Evolutionary conservation across 2,797 vertebrate genomes (phyloP).

Genomic region (Manis javanica): DNA sequence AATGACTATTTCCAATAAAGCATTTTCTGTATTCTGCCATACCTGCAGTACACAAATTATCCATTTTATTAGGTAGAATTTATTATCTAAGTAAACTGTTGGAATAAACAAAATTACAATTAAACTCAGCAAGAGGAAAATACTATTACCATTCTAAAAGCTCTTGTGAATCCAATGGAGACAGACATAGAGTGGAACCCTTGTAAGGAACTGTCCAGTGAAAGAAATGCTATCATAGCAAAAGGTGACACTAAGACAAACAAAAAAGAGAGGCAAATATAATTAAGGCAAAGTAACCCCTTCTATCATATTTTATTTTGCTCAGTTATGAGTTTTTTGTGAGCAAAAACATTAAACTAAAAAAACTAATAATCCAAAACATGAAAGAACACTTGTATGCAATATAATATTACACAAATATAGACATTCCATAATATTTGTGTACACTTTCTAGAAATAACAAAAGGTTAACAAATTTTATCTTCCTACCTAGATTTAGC

Average conservation of each 20-base stretch:
- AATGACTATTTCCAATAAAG: conserved; percentile 93
- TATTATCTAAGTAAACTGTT: not conserved
- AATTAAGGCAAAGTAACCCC: not conserved
- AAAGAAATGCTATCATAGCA: conserved; percentile 96
- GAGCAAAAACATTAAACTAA: conserved; percentile 24
- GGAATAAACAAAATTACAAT: conserved; percentile 44
- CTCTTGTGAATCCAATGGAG: conserved; percentile 95
- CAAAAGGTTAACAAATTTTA: conserved; percentile 59
- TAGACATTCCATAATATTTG: not conserved
- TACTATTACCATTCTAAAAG: conserved; percentile 94
- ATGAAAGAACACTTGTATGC: conserved; percentile 39
- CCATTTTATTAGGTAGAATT: conserved; percentile 25
- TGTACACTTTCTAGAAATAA: conserved; percentile 15
- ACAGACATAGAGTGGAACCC: conserved; percentile 91
- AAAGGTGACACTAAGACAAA: conserved; percentile 94
- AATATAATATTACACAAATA: conserved; percentile 50
- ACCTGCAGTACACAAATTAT: conserved; percentile 86
- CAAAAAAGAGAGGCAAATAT: not conserved
- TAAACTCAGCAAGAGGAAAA: conserved; percentile 62
- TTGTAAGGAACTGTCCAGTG: conserved; percentile 93
- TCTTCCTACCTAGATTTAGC: conserved; percentile 93
- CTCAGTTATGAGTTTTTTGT: conserved; percentile 6
- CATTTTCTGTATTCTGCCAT: conserved; percentile 97
- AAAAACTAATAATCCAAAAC: conserved; percentile 53
- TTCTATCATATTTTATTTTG: conserved; percentile 27